A percentile compares a stretch with the other conserved stretches of the same genome.
Conservation (phyloP, 2,888 invertebrate genomes). For the Xestia xanthographa region DNA sequence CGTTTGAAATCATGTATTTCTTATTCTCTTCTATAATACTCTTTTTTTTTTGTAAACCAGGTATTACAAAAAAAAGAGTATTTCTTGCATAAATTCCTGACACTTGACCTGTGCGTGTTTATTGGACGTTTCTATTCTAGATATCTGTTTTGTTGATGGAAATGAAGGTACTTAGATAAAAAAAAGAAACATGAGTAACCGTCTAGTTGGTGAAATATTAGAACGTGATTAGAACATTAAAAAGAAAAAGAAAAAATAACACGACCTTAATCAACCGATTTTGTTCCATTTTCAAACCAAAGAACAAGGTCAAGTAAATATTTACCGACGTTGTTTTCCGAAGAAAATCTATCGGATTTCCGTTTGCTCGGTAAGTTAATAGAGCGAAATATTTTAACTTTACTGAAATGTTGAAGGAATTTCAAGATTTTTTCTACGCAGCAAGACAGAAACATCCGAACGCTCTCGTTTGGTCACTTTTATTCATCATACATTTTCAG, state of each 20-base stretch:
- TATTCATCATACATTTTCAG: background rate
- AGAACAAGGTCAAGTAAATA: conserved; percentile 46
- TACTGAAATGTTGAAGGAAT: background rate
- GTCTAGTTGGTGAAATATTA: background rate
- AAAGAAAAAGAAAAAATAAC: conserved; percentile 9
- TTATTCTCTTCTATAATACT: background rate
- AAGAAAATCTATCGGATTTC: conserved; percentile 30
- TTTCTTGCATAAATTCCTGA: background rate
- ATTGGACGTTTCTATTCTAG: no score
- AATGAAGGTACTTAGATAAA: background rate
- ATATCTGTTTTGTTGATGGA: no score
- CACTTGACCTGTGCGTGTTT: no score
- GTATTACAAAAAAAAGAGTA: background rate
- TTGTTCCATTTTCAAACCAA: conserved; percentile 27
- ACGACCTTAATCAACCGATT: conserved; percentile 4
- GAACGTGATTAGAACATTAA: no score
- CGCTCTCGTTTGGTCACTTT: no score
- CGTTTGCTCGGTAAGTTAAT: conserved; percentile 5
- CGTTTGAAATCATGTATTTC: background rate
- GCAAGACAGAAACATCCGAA: no score
- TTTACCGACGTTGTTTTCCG: conserved; percentile 38
- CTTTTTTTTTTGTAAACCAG: background rate
- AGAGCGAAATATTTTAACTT: conserved; percentile 6
- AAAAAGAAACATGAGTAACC: background rate
- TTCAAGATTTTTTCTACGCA: no score